Evolutionary conservation across 2,888 invertebrate genomes (phyloP), one percentile per base, ranked within the genome.

Genomic region (Eurois occulta): DNA sequence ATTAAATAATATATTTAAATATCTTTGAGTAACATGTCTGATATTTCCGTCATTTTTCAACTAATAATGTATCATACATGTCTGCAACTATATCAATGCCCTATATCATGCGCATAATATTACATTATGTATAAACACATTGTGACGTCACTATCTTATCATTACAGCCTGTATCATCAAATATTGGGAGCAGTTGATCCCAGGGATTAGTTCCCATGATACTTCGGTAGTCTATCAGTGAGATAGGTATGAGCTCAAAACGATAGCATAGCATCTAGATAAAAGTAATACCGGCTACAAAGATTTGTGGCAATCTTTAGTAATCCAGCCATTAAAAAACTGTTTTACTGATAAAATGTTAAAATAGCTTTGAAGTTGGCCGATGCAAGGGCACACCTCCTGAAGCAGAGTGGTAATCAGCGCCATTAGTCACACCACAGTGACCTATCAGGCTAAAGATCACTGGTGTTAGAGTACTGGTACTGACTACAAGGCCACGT

Each of bases 181-280:
- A 70, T 77, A 67, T 67, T 83, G 62, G 83, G 28, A 73, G 72
- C 86, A 58, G 70, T 52, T 83, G 72, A 83, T 86, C 72, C 77
- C 21, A 24, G 62, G 78, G 70, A 77, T 83, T 77, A 86, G 10
- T 1, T 52, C 28, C 11, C 21, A 38, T 43, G 21, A 46, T 43
- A 43, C 43, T 65, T 52, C 48, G 7, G 48, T 46, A 66, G 48
- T 70, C n/a, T 78, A 78, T 52, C 66, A 43, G 21, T n/a, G 28
- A 21, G 60, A 83, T 79, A 77, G 43, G n/a, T 7, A 76, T 76
- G 7, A 74, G 1, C 11, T 43, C 11, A 3, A 75, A 64, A 43
- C 21, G 3, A 48, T 8, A 46, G 21, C 1, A 0, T 10, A 41
- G 16, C 21, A 32, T 32, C 1, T n/a, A 43, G 32, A 58, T 43